Evolutionary conservation across 2,888 invertebrate genomes (phyloP), one percentile per base, ranked within the genome.

Genomic region (Drosophila mettleri): DNA sequence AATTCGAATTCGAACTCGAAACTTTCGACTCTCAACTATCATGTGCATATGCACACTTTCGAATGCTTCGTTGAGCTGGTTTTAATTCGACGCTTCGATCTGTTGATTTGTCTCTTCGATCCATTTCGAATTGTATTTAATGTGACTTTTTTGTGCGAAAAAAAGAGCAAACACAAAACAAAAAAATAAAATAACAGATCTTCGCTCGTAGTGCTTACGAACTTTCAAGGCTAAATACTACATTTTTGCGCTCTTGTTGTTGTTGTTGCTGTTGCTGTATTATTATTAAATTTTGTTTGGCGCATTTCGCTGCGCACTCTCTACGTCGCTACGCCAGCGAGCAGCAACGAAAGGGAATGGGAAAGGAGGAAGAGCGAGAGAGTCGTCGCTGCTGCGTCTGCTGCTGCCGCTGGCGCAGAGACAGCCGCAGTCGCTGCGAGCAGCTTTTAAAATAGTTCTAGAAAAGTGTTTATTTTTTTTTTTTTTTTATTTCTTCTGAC

Each of bases 191-290:
- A 78, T 64, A 68, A 76, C 60, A 77, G 80, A 73, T 78, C 77
- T 77, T 77, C 66, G 76, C 77, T 72, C 89, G 81, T 85, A 86
- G 88, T 89, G 89, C 71, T 85, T 85, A 82, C 86, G 86, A 89
- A 88, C 86, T 75, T 82, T 86, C 86, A 86, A 89, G 89, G 89
- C 88, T 85, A 83, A 89, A 90, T 84, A 84, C 83, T 84, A 84
- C 61, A 83, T 74, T 82, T 81, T 80, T 66, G 61, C 63, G 60
- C 39, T 45, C 18, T 33, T 33, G 33, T 8, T 36, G 16, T 36
- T 34, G 34, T 34, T 43, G 27, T 62, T 69, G 49, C 38, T 77
- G 53, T 72, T 62, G 51, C 52, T 61, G 76, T 80, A 83, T 82
- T 83, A 85, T 85, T 83, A 83, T 83, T 87, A 83, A 85, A 83